Conservation (phyloP, 2,888 invertebrate species). For the Carcina quercana region DNA sequence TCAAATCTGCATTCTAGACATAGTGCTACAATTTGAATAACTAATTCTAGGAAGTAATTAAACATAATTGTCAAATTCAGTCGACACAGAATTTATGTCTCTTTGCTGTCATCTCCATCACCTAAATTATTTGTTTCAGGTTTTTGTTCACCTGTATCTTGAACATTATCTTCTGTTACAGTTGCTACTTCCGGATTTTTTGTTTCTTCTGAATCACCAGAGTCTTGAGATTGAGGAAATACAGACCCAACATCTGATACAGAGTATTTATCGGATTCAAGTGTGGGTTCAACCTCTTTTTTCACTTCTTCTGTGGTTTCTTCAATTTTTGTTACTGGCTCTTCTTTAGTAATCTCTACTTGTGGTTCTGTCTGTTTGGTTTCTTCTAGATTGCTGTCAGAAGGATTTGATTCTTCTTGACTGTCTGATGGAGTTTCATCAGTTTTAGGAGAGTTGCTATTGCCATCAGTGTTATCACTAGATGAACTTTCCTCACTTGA, state of each 20-base stretch:
- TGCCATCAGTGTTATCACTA: constrained; percentile 63
- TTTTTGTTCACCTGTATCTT: too few relatives aligned
- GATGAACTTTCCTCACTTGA: constrained; percentile 66
- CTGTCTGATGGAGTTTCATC: constrained; percentile 40
- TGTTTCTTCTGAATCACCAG: constrained; percentile 11
- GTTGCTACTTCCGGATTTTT: constrained; percentile 7
- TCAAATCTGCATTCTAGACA: too few relatives aligned
- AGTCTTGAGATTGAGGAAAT: constrained; percentile 32
- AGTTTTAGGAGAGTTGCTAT: constrained; percentile 59
- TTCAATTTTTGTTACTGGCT: constrained; percentile 22
- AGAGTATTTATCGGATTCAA: constrained; percentile 54
- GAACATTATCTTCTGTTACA: constrained; percentile 12
- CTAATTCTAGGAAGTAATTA: too few relatives aligned
- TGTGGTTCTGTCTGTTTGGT: constrained; percentile 17
- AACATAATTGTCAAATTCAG: too few relatives aligned
- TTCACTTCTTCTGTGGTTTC: constrained; percentile 23
- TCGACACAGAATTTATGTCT: not conserved
- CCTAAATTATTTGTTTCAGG: constrained; percentile 19
- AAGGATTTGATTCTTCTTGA: constrained; percentile 40
- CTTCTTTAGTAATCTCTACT: too few relatives aligned
- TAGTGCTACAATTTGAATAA: too few relatives aligned
- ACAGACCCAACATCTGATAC: constrained; percentile 61
- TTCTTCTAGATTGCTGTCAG: constrained; percentile 27
- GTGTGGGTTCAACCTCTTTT: too few relatives aligned
- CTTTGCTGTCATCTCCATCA: constrained; percentile 12